Evolutionary conservation across 2,113 vertebrate species (phyloP), one percentile per base, ranked within the genome.

Genomic region (Tauraco erythrolophus): DNA sequence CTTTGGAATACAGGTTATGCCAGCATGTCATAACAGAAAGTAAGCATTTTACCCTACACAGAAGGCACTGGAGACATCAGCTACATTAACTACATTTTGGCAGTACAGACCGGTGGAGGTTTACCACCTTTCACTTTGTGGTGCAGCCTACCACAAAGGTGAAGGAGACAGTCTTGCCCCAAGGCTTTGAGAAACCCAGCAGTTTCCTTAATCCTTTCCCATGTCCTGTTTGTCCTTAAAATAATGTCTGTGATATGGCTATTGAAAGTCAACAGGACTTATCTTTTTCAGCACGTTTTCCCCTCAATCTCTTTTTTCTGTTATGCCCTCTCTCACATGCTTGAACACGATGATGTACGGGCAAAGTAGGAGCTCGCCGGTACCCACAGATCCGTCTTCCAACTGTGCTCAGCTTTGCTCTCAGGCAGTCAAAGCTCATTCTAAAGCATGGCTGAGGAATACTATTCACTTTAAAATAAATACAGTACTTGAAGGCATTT

Each of bases 341-440:
- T 78, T 43, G 14, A 64, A 45, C 37, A 75, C 16, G 45, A 10
- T 76, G 33, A 79, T 60, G 11, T 28, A 41, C 2, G 2, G 50
- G 28, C 15, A 94, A 82, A 79, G 53, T 1, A 5, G 7, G 5
- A 10, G 43, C 41, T 61, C 0, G 0, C 11, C 6, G 0, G 4
- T 66, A 76, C n/a, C 28, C 39, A 37, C 41, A 72, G 17, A 80
- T 46, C 30, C 24, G 6, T 57, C 61, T 94, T 88, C 31, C 33
- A 45, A 2, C 13, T 57, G 11, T 70, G 17, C 10, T 43, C 41
- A 53, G 48, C 21, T 78, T 46, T 96, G 14, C 15, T 72, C 7
- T 80, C 16, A 9, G 19, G 33, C 31, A 69, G 21, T 37, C 1
- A 1, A 80, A 88, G 50, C 46, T 33, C 19, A 14, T 84, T 90